These are phyloP conservation scores for Eupithecia dodoneata DNA, from an alignment of 2,888 invertebrate genomes.

Conservation along the genomic window DNA sequence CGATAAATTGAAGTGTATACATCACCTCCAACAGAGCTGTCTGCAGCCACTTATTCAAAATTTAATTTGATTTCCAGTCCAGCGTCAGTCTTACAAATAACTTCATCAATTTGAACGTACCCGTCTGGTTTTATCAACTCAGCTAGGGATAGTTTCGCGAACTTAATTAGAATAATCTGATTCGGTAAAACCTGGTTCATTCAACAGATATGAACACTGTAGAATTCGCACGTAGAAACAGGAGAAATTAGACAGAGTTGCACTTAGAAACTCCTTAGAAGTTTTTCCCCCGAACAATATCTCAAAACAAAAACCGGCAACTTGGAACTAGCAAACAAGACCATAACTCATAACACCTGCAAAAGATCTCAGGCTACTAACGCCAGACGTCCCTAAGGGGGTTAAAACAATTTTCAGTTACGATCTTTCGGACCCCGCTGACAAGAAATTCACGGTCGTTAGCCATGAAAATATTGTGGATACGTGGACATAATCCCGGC, in stretches of 20 bases:
- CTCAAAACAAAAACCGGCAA: conserved; percentile 59
- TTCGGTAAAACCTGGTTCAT: not conserved
- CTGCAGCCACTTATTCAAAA: conserved; percentile 70
- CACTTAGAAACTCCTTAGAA: not conserved
- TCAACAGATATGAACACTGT: too few species aligned
- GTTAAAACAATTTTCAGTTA: conserved; percentile 76
- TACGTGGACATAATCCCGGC: conserved; percentile 62
- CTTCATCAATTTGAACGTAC: conserved; percentile 30
- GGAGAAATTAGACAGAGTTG: not conserved
- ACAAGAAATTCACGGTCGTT: conserved; percentile 67
- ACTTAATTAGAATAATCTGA: not conserved
- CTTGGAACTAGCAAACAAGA: conserved; percentile 41
- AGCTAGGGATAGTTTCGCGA: conserved; percentile 2
- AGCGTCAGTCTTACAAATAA: conserved; percentile 33
- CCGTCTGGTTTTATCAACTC: conserved; percentile 19
- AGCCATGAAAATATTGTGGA: conserved; percentile 70
- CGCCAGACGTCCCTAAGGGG: conserved; percentile 63
- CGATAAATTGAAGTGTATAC: conserved; percentile 79
- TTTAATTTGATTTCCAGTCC: conserved; percentile 58
- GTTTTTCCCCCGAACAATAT: conserved; percentile 54
- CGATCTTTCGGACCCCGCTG: conserved; percentile 56
- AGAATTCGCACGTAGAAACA: not conserved
- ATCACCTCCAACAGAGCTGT: conserved; percentile 63
- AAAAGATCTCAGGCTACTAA: conserved; percentile 61
- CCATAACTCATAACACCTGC: conserved; percentile 77